phyloP scores from a whole-genome alignment of 2,113 vertebrate species.

The Apaloderma vittatum region DNA sequence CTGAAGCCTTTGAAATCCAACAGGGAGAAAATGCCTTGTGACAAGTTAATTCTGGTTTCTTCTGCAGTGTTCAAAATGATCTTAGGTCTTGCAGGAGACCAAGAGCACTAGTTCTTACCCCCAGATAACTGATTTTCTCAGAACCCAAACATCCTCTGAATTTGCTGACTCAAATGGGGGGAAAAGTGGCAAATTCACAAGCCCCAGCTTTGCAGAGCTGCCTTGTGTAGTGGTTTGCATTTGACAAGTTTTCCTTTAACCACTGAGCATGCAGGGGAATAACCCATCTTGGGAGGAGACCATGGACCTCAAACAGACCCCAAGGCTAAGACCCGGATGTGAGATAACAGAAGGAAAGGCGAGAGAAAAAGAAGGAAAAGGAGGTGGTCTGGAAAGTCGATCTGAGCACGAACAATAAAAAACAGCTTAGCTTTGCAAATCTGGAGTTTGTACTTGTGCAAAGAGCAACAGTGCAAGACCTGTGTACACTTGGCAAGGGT shows the following conservation, averaged over 20 bases:
- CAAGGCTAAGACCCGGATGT: background rate
- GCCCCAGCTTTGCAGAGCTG: background rate
- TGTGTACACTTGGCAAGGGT: background rate
- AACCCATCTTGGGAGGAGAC: background rate
- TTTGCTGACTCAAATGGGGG: background rate
- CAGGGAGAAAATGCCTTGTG: background rate
- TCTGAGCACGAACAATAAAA: background rate
- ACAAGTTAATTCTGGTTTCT: background rate
- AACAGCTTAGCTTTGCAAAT: background rate
- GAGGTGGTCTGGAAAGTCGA: background rate
- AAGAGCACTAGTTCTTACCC: background rate
- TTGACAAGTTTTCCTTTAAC: background rate
- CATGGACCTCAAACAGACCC: background rate
- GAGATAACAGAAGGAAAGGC: background rate
- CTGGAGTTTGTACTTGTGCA: background rate
- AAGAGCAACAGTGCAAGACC: background rate
- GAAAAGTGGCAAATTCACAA: accelerated
- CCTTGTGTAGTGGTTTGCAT: background rate
- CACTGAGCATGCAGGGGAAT: background rate
- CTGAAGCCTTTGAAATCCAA: background rate
- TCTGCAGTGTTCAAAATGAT: background rate
- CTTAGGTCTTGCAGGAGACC: background rate
- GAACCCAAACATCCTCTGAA: accelerated
- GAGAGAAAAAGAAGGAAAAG: background rate
- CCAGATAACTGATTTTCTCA: background rate